Conservation (phyloP, 37 sponge, comb jelly and placozoan species). For the Halisarca cf. caerulea region DNA sequence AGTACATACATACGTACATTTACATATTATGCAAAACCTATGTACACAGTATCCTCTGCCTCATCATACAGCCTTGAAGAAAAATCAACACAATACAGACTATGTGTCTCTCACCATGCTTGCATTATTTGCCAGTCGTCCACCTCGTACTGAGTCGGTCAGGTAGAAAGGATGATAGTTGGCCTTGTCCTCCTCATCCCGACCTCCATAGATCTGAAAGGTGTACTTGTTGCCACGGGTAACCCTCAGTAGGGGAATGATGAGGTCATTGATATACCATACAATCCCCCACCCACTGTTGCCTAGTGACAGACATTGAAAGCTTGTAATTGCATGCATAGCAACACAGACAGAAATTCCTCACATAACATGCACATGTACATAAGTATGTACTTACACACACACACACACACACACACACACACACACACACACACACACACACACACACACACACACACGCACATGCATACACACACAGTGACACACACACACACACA, state of each 20-base stretch:
- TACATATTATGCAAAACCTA: too few relatives aligned
- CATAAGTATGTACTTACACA: too few relatives aligned
- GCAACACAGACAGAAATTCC: too few relatives aligned
- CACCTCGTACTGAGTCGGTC: conserved; percentile 7
- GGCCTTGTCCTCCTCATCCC: neutral
- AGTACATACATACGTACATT: too few relatives aligned
- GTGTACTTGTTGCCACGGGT: conserved; percentile 26
- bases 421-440: too few relatives aligned
- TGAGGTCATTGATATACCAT: conserved; percentile 35
- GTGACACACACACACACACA: neutral
- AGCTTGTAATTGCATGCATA: neutral
- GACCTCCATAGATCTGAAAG: conserved; percentile 23
- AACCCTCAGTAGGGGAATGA: conserved; percentile 29
- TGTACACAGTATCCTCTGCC: too few relatives aligned
- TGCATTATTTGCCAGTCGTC: neutral
- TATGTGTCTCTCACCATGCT: conserved; percentile 3
- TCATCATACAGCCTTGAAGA: neutral
- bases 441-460: too few relatives aligned
- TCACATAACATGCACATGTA: too few relatives aligned
- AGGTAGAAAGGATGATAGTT: conserved; percentile 39
- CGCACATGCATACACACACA: too few relatives aligned
- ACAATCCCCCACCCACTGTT: conserved; percentile 22
- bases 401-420: too few relatives aligned
- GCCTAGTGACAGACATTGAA: neutral
- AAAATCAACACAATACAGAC: neutral